A percentile compares a stretch with the other conserved stretches of the same genome.
phyloP scores from a whole-genome alignment of 2,888 invertebrate genomes.

The Lumbricus terrestris region DNA sequence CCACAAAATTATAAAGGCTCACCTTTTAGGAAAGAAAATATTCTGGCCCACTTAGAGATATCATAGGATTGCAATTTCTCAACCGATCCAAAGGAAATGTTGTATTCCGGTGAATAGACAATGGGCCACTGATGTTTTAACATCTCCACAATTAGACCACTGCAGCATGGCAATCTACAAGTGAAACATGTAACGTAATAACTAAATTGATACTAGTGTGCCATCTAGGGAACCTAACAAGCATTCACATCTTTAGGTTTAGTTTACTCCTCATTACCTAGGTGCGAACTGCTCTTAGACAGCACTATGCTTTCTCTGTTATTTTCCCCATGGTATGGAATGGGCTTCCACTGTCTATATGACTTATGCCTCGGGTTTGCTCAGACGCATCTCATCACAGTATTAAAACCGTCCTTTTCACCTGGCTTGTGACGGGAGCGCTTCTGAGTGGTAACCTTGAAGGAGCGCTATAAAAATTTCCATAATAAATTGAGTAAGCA shows the following conservation, averaged over 20 bases:
- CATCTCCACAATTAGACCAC: slow-evolving; percentile 23
- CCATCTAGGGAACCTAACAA: background rate
- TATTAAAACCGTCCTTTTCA: too few species aligned
- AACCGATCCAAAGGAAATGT: slow-evolving; percentile 76
- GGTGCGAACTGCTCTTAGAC: background rate
- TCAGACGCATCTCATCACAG: too few species aligned
- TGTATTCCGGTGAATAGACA: slow-evolving; percentile 74
- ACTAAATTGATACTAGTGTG: too few species aligned
- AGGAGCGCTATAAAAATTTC: too few species aligned
- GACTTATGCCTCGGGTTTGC: too few species aligned
- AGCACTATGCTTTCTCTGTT: too few species aligned
- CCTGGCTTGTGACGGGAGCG: too few species aligned
- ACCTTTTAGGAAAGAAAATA: slow-evolving; percentile 63
- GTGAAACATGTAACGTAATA: background rate
- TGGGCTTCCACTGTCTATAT: too few species aligned
- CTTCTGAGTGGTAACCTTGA: too few species aligned
- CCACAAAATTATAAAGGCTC: slow-evolving; percentile 12
- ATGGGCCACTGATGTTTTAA: slow-evolving; percentile 70
- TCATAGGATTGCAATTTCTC: slow-evolving; percentile 85
- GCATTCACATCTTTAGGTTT: background rate
- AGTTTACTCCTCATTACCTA: background rate
- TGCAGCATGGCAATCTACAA: background rate
- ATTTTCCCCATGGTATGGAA: too few species aligned
- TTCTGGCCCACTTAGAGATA: slow-evolving; percentile 79
- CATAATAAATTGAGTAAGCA: too few species aligned